Evolutionary conservation across 2,888 invertebrate species (phyloP).

Genomic region (Oxytorus armatus): DNA sequence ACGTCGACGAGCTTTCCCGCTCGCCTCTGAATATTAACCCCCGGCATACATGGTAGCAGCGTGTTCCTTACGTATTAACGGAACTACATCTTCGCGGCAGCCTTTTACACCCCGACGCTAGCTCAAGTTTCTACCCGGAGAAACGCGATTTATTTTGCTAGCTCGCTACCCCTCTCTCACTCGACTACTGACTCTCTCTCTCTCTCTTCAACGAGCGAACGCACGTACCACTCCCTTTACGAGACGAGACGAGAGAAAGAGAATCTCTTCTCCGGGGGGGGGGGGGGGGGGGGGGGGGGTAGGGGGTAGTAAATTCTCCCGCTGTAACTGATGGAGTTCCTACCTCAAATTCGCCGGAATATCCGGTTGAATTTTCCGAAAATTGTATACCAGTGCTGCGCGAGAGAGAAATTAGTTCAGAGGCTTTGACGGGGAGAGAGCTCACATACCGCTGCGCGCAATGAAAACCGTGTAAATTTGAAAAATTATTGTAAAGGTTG

Average conservation of each 20-base stretch:
- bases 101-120: conserved; percentile 17
- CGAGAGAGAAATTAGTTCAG: too few relatives aligned
- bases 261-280: too few relatives aligned
- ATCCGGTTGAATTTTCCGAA: conserved; percentile 33
- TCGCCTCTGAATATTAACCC: not conserved
- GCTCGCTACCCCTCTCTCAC: not conserved
- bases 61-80: conserved; percentile 38
- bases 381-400: conserved; percentile 8
- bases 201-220: too few relatives aligned
- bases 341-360: conserved; percentile 10
- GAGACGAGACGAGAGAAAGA: not conserved
- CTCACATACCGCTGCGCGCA: too few relatives aligned
- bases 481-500: too few relatives aligned
- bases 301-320: conserved; percentile 13
- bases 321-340: conserved; percentile 53
- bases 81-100: conserved; percentile 31
- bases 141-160: conserved; percentile 36
- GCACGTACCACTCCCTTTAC: too few relatives aligned
- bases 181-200: not conserved
- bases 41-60: not conserved
- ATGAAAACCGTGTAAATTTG: too few relatives aligned
- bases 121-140: conserved; percentile 29
- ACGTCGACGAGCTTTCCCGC: conserved; percentile 12
- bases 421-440: too few relatives aligned
- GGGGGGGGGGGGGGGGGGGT: too few relatives aligned